A percentile compares a stretch with the other conserved stretches of the same genome.
Evolutionary conservation across 2,113 vertebrate genomes (phyloP).

Genomic region (Gopherus evgoodei): DNA sequence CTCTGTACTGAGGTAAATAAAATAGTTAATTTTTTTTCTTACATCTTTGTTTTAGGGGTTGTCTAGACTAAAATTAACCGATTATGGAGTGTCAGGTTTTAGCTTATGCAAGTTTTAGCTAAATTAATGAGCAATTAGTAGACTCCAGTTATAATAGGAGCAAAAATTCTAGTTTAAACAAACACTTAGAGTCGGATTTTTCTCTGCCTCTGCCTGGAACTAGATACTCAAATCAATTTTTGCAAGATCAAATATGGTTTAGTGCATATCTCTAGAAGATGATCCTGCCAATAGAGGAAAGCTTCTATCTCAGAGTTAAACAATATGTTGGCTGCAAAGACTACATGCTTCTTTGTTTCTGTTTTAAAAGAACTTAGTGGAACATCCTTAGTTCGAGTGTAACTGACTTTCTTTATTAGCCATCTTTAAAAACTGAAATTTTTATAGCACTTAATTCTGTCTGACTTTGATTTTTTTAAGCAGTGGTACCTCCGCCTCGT

Average conservation of each 20-base stretch:
- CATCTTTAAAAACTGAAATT: not conserved
- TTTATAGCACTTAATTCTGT: not conserved
- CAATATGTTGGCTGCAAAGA: not conserved
- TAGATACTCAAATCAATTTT: not conserved
- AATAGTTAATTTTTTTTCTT: not conserved
- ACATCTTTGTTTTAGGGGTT: not conserved
- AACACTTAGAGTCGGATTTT: not conserved
- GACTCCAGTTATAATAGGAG: not conserved
- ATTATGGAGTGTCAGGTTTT: not conserved
- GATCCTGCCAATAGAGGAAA: not conserved
- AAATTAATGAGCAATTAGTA: not conserved
- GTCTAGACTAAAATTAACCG: not conserved
- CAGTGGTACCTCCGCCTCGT: not conserved
- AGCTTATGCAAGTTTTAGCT: not conserved
- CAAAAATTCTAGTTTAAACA: not conserved
- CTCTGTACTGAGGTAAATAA: not conserved
- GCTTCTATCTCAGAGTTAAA: not conserved
- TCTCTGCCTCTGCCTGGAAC: not conserved
- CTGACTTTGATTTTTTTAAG: not conserved
- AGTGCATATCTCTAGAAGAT: not conserved
- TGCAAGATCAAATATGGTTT: not conserved
- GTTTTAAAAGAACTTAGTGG: not conserved
- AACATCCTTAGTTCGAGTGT: not conserved
- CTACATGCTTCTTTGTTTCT: not conserved
- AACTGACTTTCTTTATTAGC: not conserved